A percentile compares a stretch with the other conserved stretches of the same genome.
These are phyloP conservation scores for Oreochromis mossambicus DNA, from an alignment of 2,797 vertebrate species.

Conservation along the genomic window DNA sequence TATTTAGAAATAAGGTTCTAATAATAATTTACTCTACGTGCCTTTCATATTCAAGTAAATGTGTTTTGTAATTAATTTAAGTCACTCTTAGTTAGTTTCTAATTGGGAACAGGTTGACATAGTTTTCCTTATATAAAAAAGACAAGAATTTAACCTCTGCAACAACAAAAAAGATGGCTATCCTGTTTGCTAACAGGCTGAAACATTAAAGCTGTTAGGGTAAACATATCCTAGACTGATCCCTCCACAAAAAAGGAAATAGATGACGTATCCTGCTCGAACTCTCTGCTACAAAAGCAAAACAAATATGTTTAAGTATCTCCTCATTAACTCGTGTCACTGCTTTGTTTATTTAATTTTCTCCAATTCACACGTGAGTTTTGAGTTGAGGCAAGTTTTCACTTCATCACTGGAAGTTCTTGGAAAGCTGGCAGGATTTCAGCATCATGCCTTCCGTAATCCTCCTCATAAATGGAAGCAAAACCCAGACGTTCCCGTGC, in stretches of 20 bases:
- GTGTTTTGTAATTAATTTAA: neutral
- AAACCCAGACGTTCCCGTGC: neutral
- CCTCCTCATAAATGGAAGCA: neutral
- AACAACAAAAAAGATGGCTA: neutral
- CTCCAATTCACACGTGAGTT: neutral
- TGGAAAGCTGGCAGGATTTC: neutral
- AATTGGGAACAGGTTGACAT: fast-evolving
- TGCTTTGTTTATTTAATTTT: neutral
- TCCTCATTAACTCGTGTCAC: fast-evolving
- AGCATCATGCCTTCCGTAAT: neutral
- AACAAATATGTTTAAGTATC: neutral
- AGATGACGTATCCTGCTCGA: neutral
- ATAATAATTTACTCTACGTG: neutral
- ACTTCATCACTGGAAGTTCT: neutral
- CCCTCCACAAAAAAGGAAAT: neutral
- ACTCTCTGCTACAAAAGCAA: neutral
- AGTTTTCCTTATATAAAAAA: neutral
- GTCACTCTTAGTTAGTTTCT: neutral
- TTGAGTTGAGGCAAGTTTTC: neutral
- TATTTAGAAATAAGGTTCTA: neutral
- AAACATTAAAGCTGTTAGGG: neutral
- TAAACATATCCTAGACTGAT: neutral
- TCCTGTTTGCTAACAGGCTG: neutral
- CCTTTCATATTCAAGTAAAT: neutral
- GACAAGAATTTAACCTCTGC: neutral